These are phyloP conservation scores for Larimichthys crocea DNA, from an alignment of 2,113 vertebrate species.

Conservation along the genomic window DNA sequence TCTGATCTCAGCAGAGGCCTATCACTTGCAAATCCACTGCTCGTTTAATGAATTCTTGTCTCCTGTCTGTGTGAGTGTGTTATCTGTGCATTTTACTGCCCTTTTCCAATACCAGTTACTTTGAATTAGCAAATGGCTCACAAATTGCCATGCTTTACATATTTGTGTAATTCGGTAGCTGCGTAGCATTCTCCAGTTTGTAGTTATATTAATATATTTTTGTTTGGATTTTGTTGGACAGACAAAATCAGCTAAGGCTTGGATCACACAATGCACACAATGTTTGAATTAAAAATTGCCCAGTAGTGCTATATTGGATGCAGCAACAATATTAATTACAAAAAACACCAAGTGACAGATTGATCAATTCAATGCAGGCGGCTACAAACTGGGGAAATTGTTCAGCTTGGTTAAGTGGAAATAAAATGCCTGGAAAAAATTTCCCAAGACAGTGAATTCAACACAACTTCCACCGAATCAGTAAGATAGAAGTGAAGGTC, in stretches of 20 bases:
- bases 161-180: background rate
- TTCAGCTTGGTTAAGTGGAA: constrained; percentile 50
- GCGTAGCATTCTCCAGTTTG: background rate
- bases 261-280: background rate
- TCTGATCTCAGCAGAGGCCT: background rate
- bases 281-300: constrained; percentile 20
- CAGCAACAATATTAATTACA: constrained; percentile 48
- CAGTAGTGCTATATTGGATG: constrained; percentile 29
- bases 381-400: constrained; percentile 50
- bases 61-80: background rate
- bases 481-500: constrained; percentile 35
- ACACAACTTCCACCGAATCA: constrained; percentile 42
- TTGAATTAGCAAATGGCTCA: constrained; percentile 1
- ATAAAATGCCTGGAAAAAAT: constrained; percentile 18
- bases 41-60: background rate
- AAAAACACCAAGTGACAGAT: constrained; percentile 45
- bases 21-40: background rate
- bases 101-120: constrained; percentile 6
- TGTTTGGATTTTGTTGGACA: constrained; percentile 13
- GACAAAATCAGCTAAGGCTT: constrained; percentile 17
- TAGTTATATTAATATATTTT: background rate
- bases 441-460: constrained; percentile 39
- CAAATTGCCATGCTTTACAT: background rate
- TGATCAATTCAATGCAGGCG: constrained; percentile 57
- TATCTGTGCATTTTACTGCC: background rate